A percentile compares a stretch with the other conserved stretches of the same genome.
These are phyloP conservation scores for Germaria angustata DNA, from an alignment of 2,888 invertebrate species.

Conservation along the genomic window DNA sequence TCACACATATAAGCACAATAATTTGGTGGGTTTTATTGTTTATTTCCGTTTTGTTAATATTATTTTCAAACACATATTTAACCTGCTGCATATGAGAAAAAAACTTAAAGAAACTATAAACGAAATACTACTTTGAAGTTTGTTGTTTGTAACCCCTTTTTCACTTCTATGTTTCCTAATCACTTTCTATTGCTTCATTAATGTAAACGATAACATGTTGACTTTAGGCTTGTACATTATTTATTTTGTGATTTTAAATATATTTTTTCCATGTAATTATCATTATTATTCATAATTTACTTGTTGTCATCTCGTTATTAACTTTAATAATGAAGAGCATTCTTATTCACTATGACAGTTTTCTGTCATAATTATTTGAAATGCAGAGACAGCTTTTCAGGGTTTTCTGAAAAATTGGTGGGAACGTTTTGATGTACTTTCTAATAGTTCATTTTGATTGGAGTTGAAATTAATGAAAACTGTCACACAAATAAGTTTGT, in stretches of 20 bases:
- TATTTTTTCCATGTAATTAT: constrained; percentile 49
- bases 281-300: constrained; percentile 66
- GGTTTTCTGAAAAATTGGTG: constrained; percentile 9
- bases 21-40: constrained; percentile 64
- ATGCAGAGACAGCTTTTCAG: neutral
- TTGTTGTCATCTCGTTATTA: constrained; percentile 58
- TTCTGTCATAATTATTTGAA: neutral
- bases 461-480: too few species aligned
- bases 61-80: neutral
- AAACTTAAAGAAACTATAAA: neutral
- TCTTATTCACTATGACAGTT: constrained; percentile 49
- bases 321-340: constrained; percentile 49
- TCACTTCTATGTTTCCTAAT: neutral
- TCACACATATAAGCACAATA: constrained; percentile 63
- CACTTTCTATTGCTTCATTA: neutral
- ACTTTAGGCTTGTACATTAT: constrained; percentile 20
- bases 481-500: too few species aligned
- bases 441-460: too few species aligned
- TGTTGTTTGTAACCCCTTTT: constrained; percentile 19
- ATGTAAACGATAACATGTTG: neutral
- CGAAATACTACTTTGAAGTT: constrained; percentile 27
- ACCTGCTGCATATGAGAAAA: constrained; percentile 42
- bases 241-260: neutral
- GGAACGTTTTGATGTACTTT: constrained; percentile 35
- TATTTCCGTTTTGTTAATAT: constrained; percentile 61